Evolutionary conservation across 1,140 invertebrate genomes (phyloP).

Genomic region (Euura saliciscinereae): DNA sequence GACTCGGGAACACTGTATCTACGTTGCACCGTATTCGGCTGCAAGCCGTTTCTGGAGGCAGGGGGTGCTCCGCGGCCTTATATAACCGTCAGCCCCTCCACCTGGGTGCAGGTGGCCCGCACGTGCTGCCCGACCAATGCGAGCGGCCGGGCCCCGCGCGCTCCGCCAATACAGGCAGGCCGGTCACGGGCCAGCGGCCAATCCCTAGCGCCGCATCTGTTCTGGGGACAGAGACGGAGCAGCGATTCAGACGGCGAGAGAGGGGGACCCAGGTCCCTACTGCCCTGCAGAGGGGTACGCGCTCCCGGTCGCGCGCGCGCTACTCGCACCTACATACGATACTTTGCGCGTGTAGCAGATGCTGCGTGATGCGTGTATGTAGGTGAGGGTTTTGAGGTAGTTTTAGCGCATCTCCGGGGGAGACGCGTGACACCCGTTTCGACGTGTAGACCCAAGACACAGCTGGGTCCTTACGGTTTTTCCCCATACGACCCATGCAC

Average conservation of each 20-base stretch:
- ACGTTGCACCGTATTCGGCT: constrained; percentile 34
- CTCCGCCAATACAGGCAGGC: constrained; percentile 44
- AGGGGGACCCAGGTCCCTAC: constrained; percentile 33
- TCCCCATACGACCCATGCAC: too few species aligned
- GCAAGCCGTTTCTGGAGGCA: constrained; percentile 48
- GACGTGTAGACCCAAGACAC: constrained; percentile 32
- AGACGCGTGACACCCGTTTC: constrained; percentile 16
- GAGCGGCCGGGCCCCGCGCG: constrained; percentile 48
- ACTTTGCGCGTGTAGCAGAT: not conserved
- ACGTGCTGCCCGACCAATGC: constrained; percentile 52
- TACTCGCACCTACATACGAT: constrained; percentile 8
- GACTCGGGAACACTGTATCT: too few species aligned
- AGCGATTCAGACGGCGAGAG: constrained; percentile 6
- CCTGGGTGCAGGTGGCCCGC: constrained; percentile 49
- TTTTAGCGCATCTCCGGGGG: not conserved
- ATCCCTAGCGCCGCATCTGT: constrained; percentile 44
- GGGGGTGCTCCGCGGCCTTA: constrained; percentile 39
- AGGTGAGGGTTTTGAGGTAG: too few species aligned
- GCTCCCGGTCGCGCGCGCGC: constrained; percentile 9
- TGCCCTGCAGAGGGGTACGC: constrained; percentile 19
- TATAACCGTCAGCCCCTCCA: constrained; percentile 46
- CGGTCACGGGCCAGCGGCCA: constrained; percentile 46
- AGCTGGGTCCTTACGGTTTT: constrained; percentile 28
- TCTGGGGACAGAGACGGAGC: constrained; percentile 18
- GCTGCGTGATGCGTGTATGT: not conserved